Evolutionary conservation across 2,888 invertebrate species (phyloP).

Genomic region (Scaptomyza polygonia): DNA sequence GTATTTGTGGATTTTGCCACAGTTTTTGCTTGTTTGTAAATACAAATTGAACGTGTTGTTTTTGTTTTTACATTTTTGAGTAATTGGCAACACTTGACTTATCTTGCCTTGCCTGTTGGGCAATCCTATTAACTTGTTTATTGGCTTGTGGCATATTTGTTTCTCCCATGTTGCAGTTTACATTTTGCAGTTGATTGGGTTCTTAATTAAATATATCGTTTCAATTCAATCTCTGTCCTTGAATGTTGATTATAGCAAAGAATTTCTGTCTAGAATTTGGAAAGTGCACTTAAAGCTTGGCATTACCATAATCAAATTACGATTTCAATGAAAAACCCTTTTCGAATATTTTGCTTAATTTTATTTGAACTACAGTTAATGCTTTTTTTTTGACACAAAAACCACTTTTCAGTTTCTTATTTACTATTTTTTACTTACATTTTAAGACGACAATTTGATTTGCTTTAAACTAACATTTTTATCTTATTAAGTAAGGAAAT

Average conservation of each 20-base stretch:
- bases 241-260: too few relatives aligned
- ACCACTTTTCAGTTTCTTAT: neutral
- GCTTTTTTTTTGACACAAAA: slow-evolving; percentile 28
- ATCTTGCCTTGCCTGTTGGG: neutral
- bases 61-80: slow-evolving; percentile 8
- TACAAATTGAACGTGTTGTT: slow-evolving; percentile 21
- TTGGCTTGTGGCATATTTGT: slow-evolving; percentile 2
- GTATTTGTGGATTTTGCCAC: neutral
- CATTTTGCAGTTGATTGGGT: neutral
- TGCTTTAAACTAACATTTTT: slow-evolving; percentile 9
- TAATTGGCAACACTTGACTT: slow-evolving; percentile 14
- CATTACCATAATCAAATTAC: too few relatives aligned
- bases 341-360: slow-evolving; percentile 3
- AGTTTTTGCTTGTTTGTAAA: neutral
- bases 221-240: neutral
- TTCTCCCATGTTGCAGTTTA: neutral
- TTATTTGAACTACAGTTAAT: slow-evolving; percentile 28
- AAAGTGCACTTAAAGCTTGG: neutral
- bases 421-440: slow-evolving; percentile 11
- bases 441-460: slow-evolving; percentile 1
- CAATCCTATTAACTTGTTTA: slow-evolving; percentile 1
- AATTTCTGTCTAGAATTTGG: neutral
- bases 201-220: slow-evolving; percentile 2
- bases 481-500: neutral
- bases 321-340: too few relatives aligned